These are phyloP conservation scores for Chamaea fasciata DNA, from an alignment of 2,113 vertebrate genomes.

Conservation along the genomic window DNA sequence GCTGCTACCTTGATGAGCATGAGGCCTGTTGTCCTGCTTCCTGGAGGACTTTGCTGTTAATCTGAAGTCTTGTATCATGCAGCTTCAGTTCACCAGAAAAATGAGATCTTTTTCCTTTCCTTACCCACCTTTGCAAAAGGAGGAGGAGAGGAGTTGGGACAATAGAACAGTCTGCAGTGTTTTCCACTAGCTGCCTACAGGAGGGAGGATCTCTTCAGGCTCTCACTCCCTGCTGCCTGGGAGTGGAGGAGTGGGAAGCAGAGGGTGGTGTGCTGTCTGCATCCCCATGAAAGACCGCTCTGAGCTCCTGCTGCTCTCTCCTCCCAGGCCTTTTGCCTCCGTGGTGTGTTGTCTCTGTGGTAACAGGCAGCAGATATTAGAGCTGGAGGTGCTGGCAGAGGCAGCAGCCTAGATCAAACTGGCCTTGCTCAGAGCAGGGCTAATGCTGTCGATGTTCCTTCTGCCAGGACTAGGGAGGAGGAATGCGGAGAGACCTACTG, in stretches of 20 bases:
- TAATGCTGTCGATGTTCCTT: neutral
- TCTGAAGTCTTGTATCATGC: neutral
- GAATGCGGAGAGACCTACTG: neutral
- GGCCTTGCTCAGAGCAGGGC: neutral
- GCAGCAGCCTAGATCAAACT: neutral
- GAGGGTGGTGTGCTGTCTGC: neutral
- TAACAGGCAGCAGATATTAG: neutral
- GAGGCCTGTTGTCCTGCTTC: neutral
- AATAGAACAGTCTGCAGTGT: neutral
- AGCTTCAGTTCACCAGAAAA: neutral
- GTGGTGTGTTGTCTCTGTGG: neutral
- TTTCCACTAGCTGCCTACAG: neutral
- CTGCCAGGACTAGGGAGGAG: neutral
- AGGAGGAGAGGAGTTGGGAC: neutral
- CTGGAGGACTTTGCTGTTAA: neutral
- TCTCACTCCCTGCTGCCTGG: neutral
- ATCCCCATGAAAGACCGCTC: neutral
- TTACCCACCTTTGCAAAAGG: neutral
- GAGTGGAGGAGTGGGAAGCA: neutral
- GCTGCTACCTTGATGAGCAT: neutral
- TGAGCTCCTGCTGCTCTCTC: conserved; percentile 4
- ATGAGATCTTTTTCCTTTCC: neutral
- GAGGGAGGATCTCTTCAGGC: neutral
- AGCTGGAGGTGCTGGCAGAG: neutral
- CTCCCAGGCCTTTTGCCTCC: neutral